A percentile compares a stretch with the other conserved stretches of the same genome.
Evolutionary conservation across 2,888 invertebrate genomes (phyloP).

Genomic region (Stenoptilia bipunctidactyla): DNA sequence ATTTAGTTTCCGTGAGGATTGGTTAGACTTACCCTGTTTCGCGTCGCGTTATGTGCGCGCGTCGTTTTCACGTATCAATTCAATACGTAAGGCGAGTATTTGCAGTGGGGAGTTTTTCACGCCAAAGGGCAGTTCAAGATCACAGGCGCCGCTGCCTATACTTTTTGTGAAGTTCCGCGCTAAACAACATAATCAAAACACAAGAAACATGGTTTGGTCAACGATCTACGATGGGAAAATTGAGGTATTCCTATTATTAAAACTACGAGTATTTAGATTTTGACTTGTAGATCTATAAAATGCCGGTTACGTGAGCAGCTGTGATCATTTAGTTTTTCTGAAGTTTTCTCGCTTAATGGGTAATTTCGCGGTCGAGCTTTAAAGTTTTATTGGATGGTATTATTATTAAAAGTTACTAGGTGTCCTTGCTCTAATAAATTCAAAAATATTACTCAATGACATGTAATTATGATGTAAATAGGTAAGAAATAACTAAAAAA

Average conservation of each 20-base stretch:
- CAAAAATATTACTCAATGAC: no score
- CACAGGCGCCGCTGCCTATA: conserved; percentile 49
- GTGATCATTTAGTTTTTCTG: conserved; percentile 20
- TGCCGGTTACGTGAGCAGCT: conserved; percentile 29
- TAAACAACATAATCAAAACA: conserved; percentile 29
- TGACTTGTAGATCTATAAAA: conserved; percentile 25
- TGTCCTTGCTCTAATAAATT: no score
- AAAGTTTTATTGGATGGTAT: no score
- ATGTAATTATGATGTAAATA: no score
- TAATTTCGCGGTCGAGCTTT: no score
- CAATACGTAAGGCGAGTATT: conserved; percentile 52
- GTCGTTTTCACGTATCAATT: conserved; percentile 16
- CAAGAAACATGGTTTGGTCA: conserved; percentile 53
- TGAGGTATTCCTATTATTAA: conserved; percentile 31
- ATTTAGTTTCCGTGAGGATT: conserved; percentile 1
- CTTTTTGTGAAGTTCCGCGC: conserved; percentile 34
- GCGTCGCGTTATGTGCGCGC: conserved; percentile 15
- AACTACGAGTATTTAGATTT: no score
- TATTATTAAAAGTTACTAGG: no score
- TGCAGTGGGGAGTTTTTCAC: conserved; percentile 51
- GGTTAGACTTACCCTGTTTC: conserved; percentile 10
- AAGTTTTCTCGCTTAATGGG: no score
- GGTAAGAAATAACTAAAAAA: no score
- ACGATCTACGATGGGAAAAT: conserved; percentile 52
- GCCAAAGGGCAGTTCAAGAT: conserved; percentile 70